Conservation (phyloP, 2,113 vertebrate genomes). For the Meles meles region DNA sequence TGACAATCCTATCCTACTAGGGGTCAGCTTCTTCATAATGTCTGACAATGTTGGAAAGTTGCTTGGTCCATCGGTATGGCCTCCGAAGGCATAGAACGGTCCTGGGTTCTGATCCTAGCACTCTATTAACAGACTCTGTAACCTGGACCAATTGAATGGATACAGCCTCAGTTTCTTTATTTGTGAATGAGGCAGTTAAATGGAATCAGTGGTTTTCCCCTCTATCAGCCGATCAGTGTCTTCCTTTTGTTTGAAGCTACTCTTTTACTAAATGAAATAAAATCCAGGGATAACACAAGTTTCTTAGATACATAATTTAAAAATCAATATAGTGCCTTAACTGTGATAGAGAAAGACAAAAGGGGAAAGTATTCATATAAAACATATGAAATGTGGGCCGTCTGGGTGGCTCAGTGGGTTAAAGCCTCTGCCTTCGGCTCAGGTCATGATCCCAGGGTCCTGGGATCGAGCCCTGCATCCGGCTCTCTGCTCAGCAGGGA, state of each 20-base stretch:
- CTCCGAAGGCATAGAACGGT: neutral
- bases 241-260: neutral
- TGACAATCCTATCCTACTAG: neutral
- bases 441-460: too few species aligned
- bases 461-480: too few species aligned
- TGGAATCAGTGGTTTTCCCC: neutral
- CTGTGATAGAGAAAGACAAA: neutral
- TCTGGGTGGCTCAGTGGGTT: too few species aligned
- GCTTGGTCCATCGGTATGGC: neutral
- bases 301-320: neutral
- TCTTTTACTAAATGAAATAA: slow-evolving; percentile 4
- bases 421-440: too few species aligned
- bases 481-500: too few species aligned
- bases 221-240: neutral
- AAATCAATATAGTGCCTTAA: slow-evolving; percentile 27
- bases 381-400: neutral
- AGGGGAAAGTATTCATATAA: slow-evolving; percentile 26
- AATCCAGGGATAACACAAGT: slow-evolving; percentile 5
- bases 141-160: neutral
- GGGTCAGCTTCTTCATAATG: neutral
- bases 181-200: neutral
- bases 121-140: neutral
- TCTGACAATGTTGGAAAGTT: neutral
- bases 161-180: neutral
- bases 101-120: neutral